Base-by-base conservation (phyloP, 1,140 invertebrate species). In the Octopus bimaculoides region DNA sequence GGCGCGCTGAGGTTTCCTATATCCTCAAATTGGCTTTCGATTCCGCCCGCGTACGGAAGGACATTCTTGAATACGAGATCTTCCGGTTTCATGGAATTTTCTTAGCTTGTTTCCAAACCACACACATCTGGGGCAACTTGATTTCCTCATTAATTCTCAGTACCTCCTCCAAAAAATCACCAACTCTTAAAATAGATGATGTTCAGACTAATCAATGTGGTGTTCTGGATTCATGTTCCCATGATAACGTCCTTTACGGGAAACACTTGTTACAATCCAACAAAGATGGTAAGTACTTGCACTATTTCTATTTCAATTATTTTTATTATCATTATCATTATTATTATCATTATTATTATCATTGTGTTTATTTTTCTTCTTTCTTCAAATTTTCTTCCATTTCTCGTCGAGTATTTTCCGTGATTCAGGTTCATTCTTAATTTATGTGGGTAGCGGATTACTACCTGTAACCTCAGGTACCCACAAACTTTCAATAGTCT, bases 81-180 rank as follows among this genome's bases (percentile, higher is more conserved):
- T 88, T 89, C 77, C 83, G 88, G n/a, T 90, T 89, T 77, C 87
- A 90, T 80, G 88, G 88, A 12, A 85, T 90, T 80, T 90, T 90
- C 82, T 81, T 90, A n/a, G 89, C 89, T 12, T 89, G 89, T 79
- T 89, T 90, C 81, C 89, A 90, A 78, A 88, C 89, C 9, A 89
- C 89, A n/a, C 89, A 90, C 82, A 88, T 90, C 54, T 90, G 88
- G 87, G 89, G 89, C 5, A 90, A 90, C 80, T 83, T 90, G 4
- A 85, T 90, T 61, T 89, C 88, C 4, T 89, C 88, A 2, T 77
- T 90, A 56, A 81, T 89, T 54, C 80, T 89, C 41, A 74, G 80
- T n/a, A 69, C 77, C 10, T 56, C 77, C 6, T 8, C 20, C n/a
- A 77, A 56, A 26, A 14, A 54, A 5, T 12, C 10, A 7, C 6